Percentiles rank a stretch among this genome's conserved stretches.
phyloP scores from a whole-genome alignment of 1,140 invertebrate species.

The Solen grandis region DNA sequence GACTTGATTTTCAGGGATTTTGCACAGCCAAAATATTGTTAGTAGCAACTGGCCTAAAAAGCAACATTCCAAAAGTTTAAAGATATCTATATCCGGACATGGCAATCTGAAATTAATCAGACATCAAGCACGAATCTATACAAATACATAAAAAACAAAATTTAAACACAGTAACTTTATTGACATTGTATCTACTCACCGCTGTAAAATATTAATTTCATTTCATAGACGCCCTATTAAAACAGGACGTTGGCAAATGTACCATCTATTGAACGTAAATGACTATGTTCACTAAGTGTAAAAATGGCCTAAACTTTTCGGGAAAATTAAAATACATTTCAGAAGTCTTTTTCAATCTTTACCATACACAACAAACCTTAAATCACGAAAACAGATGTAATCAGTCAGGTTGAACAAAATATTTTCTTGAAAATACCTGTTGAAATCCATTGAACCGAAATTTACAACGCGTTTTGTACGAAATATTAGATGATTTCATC shows the following conservation, averaged over 20 bases:
- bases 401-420: no score
- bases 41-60: not conserved
- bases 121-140: conserved; percentile 18
- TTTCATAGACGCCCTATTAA: not conserved
- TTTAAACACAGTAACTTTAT: not conserved
- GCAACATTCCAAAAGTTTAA: not conserved
- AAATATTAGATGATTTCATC: no score
- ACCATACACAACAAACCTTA: no score
- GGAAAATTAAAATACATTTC: no score
- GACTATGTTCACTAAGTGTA: no score
- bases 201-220: no score
- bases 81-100: conserved; percentile 24
- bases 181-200: not conserved
- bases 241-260: not conserved
- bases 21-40: conserved; percentile 4
- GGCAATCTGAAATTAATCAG: conserved; percentile 2
- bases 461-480: no score
- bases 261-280: not conserved
- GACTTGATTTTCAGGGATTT: not conserved
- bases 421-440: no score
- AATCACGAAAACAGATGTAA: no score
- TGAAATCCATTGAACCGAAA: no score
- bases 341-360: no score
- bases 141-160: conserved; percentile 19
- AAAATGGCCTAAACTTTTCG: no score